phyloP scores from a whole-genome alignment of 2,888 invertebrate species.

The Mythimna vitellina region DNA sequence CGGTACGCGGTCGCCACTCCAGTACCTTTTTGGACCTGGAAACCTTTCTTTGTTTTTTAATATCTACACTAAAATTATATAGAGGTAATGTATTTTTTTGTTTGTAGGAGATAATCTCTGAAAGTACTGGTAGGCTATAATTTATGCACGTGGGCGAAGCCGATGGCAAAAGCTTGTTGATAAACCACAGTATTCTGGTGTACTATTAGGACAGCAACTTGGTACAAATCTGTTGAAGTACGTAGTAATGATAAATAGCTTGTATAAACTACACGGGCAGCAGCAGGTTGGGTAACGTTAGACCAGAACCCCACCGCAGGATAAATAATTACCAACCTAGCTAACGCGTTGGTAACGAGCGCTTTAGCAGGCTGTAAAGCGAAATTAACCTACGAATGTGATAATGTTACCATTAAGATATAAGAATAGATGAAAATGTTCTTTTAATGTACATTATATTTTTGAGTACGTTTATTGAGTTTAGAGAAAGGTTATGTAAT shows the following conservation, averaged over 20 bases:
- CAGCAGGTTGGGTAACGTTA: constrained; percentile 17
- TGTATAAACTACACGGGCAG: constrained; percentile 13
- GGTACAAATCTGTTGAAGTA: neutral
- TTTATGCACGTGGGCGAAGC: too few relatives aligned
- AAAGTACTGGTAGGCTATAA: too few relatives aligned
- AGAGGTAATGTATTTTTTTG: too few relatives aligned
- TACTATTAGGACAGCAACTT: neutral
- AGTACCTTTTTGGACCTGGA: too few relatives aligned
- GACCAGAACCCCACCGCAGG: constrained; percentile 12
- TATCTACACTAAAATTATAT: too few relatives aligned
- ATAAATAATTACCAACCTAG: constrained; percentile 19
- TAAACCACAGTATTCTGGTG: neutral
- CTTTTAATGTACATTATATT: neutral
- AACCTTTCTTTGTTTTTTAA: too few relatives aligned
- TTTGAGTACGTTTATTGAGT: neutral
- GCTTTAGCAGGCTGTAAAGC: neutral
- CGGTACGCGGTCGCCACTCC: too few relatives aligned
- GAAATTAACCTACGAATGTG: neutral
- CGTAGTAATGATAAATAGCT: constrained; percentile 9
- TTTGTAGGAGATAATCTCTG: too few relatives aligned
- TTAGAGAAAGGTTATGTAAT: neutral
- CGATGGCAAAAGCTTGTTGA: too few relatives aligned
- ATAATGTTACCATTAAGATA: neutral
- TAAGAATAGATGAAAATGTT: too few relatives aligned
- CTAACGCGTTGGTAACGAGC: constrained; percentile 16